Evolutionary conservation across 2,113 vertebrate genomes (phyloP), one percentile per base, ranked within the genome.

Genomic region (Ammodytes dubius): DNA sequence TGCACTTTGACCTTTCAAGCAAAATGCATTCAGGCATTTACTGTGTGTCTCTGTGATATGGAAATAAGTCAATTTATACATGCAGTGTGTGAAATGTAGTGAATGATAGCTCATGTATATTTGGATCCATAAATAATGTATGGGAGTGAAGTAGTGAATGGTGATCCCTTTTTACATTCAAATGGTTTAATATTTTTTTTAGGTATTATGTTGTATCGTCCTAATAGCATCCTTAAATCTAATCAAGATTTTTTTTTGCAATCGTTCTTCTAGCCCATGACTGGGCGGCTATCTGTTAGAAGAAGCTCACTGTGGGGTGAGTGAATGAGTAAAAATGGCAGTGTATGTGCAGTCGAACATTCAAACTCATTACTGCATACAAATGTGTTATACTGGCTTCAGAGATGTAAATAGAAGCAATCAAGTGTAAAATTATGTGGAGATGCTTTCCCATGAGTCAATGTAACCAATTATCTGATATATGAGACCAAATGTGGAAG

Each of bases 351-450:
- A 27, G 27, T 27, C 27, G 61, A 78, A 42, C 58, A 66, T 40
- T 70, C 1, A 0, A 60, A 66, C 42, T 37, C 40, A 74, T 56
- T 14, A 4, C 60, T 74, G 81, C 60, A 78, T 84, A 78, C 68
- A 81, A 79, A 91, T 84, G 54, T 53, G 47, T 13, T 61, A 7
- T 8, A 70, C 27, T 61, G 12, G 37, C 56, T 82, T 60, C 35
- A 74, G 68, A 53, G 4, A 75, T 71, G 77, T 61, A 71, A 81
- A 83, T 57, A 27, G 70, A 74, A 5, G 77, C 74, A 60, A 57
- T 84, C 56, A 74, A 39, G 46, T n/a, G 3, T 43, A 84, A 84
- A 85, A 79, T 11, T 40, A 77, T 84, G 39, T 67, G 35, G 52
- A 82, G 59, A 86, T 37, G 13, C 35, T 78, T 68, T 78, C 54